A percentile compares a stretch with the other conserved stretches of the same genome.
These are phyloP conservation scores for Brenthis daphne DNA, from an alignment of 2,888 invertebrate genomes.

Conservation along the genomic window DNA sequence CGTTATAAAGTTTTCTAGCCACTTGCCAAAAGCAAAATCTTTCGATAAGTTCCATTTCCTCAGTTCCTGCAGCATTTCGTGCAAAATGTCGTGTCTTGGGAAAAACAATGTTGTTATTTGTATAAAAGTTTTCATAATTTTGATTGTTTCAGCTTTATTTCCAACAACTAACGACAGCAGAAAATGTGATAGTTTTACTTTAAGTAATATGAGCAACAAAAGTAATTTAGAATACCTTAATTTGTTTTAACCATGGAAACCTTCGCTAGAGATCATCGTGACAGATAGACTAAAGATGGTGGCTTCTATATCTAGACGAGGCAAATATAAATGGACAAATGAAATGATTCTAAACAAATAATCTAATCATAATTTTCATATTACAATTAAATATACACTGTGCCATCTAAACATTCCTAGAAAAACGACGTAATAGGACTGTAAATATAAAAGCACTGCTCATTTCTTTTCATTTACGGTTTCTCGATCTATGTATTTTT, in stretches of 20 bases:
- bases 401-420: neutral
- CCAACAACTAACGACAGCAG: neutral
- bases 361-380: neutral
- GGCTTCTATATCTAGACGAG: no score
- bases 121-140: constrained; percentile 16
- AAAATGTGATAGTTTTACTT: no score
- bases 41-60: constrained; percentile 26
- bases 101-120: constrained; percentile 5
- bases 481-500: constrained; percentile 48
- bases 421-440: neutral
- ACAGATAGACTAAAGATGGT: no score
- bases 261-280: no score
- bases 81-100: constrained; percentile 18
- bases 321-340: no score
- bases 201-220: no score
- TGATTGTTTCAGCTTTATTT: constrained; percentile 12
- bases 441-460: constrained; percentile 7
- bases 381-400: neutral
- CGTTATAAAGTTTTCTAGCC: constrained; percentile 37
- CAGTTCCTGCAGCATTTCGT: constrained; percentile 15
- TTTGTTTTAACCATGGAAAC: no score
- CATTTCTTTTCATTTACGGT: constrained; percentile 35
- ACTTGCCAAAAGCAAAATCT: constrained; percentile 37
- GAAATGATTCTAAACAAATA: no score
- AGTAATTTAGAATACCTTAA: no score